phyloP scores from a whole-genome alignment of 2,888 invertebrate species.

The Ernsta delagoae region DNA sequence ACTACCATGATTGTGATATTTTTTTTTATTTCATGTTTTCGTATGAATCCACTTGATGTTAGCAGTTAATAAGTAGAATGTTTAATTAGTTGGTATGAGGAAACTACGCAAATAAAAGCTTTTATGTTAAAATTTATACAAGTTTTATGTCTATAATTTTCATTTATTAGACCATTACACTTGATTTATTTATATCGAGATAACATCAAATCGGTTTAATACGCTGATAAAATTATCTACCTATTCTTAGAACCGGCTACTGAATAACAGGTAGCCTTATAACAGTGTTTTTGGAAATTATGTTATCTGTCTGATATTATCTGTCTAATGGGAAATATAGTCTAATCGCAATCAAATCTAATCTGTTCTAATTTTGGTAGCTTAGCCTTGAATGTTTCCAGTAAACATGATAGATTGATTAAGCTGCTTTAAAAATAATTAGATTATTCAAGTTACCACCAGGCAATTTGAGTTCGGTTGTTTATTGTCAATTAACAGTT shows the following conservation, averaged over 20 bases:
- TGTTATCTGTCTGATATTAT: conserved; percentile 16
- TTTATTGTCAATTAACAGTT: too few species aligned
- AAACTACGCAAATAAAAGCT: neutral
- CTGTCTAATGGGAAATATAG: conserved; percentile 25
- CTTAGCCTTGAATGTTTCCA: conserved; percentile 23
- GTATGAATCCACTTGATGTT: too few species aligned
- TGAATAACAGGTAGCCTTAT: conserved; percentile 34
- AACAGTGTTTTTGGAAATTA: conserved; percentile 9
- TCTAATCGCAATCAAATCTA: conserved; percentile 27
- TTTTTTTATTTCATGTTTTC: too few species aligned
- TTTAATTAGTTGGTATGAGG: too few species aligned
- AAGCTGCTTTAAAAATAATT: neutral
- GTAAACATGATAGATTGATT: neutral
- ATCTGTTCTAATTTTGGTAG: conserved; percentile 21
- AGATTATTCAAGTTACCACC: neutral
- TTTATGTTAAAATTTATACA: neutral
- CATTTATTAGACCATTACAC: neutral
- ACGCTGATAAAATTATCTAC: neutral
- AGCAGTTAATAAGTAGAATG: too few species aligned
- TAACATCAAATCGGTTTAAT: conserved; percentile 8
- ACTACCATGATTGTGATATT: too few species aligned
- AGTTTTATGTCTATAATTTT: neutral
- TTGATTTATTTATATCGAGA: neutral
- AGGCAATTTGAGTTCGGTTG: too few species aligned
- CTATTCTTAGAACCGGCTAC: conserved; percentile 26